These are phyloP conservation scores for Ethmia dodecea DNA, from an alignment of 2,888 invertebrate genomes.

Conservation along the genomic window DNA sequence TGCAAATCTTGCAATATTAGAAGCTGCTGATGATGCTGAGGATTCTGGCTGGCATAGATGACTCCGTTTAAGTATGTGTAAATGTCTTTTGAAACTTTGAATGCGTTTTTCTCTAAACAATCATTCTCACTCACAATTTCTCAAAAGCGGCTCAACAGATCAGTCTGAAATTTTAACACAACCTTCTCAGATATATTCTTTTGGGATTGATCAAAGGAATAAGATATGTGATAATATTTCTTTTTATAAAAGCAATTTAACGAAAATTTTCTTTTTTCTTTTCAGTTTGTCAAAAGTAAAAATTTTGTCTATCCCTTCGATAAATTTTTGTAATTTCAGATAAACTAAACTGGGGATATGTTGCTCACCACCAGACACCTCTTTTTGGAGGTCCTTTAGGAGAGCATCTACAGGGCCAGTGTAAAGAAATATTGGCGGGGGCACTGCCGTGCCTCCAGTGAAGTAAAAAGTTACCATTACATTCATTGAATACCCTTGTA, in stretches of 20 bases:
- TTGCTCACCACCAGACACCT: not conserved
- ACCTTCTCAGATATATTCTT: not conserved
- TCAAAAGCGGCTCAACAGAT: not conserved
- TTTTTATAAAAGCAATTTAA: not conserved
- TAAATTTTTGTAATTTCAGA: not conserved
- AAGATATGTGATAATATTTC: not conserved
- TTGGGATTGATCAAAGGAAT: not conserved
- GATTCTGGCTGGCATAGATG: not conserved
- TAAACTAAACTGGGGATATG: not conserved
- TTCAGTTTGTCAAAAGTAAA: too few species aligned
- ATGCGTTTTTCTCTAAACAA: not conserved
- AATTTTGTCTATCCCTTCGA: not conserved
- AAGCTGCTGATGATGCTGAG: not conserved
- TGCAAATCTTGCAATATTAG: not conserved
- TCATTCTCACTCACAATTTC: not conserved
- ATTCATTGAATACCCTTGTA: not conserved
- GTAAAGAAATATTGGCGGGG: not conserved
- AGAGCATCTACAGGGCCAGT: not conserved
- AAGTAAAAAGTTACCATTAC: not conserved
- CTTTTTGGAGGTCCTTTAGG: not conserved
- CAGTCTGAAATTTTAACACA: not conserved
- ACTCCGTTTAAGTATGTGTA: not conserved
- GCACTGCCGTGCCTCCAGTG: not conserved
- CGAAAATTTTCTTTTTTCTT: too few species aligned
- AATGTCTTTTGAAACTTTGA: not conserved